Evolutionary conservation across 2,797 vertebrate genomes (phyloP).

Genomic region (Mormyrus proboscirostris): DNA sequence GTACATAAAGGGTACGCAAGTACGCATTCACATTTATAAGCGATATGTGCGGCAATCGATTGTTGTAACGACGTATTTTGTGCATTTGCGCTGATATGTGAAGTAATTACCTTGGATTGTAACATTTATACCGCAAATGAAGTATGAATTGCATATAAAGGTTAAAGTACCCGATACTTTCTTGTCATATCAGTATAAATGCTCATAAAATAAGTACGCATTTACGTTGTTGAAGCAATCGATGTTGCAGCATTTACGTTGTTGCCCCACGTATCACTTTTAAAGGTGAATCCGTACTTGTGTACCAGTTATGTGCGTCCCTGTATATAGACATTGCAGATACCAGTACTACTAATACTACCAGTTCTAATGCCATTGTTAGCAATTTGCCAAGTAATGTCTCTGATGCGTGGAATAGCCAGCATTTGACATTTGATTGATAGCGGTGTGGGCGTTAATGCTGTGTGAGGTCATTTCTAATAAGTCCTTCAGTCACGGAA

Average conservation of each 20-base stretch:
- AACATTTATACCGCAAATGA: neutral
- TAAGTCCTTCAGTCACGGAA: neutral
- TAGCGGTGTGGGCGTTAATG: neutral
- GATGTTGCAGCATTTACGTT: neutral
- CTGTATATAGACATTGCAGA: neutral
- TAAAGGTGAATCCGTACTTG: neutral
- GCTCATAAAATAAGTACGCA: neutral
- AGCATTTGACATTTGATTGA: neutral
- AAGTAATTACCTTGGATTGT: neutral
- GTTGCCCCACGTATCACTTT: neutral
- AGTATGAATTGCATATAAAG: neutral
- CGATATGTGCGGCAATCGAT: neutral
- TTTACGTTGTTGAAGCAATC: neutral
- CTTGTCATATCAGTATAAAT: neutral
- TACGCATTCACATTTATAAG: neutral
- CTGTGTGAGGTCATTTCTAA: neutral
- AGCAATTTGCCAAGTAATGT: neutral
- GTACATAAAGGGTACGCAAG: neutral
- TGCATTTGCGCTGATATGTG: neutral
- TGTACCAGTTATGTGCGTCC: neutral
- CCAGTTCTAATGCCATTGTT: neutral
- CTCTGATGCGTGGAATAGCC: neutral
- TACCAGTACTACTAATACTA: neutral
- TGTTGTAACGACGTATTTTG: neutral
- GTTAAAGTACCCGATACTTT: neutral